phyloP scores from a whole-genome alignment of 2,113 vertebrate species.

The Alethe diademata region DNA sequence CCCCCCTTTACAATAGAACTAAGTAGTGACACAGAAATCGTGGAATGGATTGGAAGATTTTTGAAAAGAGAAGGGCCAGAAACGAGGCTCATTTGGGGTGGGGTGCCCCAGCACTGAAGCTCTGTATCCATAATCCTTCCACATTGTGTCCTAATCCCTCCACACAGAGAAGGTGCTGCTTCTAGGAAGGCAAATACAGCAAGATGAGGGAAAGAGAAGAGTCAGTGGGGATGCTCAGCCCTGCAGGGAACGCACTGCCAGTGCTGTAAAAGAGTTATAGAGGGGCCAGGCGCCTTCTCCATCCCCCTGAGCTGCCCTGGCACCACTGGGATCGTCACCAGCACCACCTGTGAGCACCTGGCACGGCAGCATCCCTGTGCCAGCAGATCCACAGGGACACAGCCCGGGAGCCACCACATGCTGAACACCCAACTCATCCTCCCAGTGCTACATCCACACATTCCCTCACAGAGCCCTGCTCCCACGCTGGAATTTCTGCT shows the following conservation, averaged over 20 bases:
- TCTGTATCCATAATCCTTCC: neutral
- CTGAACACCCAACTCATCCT: accelerated
- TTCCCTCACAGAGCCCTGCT: neutral
- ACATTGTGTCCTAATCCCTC: neutral
- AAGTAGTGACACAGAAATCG: slow-evolving; percentile 17
- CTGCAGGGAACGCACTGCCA: accelerated
- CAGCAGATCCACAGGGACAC: accelerated
- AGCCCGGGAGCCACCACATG: accelerated
- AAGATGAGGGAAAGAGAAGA: neutral
- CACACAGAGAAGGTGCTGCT: neutral
- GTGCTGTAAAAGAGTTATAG: accelerated
- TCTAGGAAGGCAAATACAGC: neutral
- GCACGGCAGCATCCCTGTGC: neutral
- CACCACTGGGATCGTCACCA: accelerated
- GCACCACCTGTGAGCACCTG: neutral
- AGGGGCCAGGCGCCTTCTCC: accelerated
- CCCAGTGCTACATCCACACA: accelerated
- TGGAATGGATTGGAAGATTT: neutral
- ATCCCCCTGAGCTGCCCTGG: neutral
- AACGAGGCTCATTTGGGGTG: neutral
- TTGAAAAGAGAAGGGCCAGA: neutral
- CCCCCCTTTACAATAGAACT: neutral
- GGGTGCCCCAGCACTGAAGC: neutral
- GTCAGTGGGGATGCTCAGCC: neutral
- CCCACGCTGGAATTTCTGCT: accelerated